Percentiles rank a stretch among this genome's conserved stretches.
phyloP scores from a whole-genome alignment of 2,113 vertebrate species.

The Leptobrachium ailaonicum region DNA sequence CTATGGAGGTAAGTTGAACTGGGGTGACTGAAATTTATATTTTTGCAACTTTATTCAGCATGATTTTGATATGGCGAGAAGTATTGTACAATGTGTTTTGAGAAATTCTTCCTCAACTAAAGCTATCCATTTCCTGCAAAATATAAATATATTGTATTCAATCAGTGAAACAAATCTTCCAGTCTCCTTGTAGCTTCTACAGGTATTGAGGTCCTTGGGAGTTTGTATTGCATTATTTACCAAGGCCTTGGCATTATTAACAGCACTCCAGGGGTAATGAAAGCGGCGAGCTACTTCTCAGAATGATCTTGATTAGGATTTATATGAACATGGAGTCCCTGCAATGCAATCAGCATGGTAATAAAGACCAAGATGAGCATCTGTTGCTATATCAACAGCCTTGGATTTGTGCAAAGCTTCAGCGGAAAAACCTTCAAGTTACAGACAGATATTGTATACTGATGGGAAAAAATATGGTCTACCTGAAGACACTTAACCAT shows the following conservation, averaged over 20 bases:
- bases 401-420: conserved; percentile 18
- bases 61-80: too few species aligned
- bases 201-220: background rate
- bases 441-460: background rate
- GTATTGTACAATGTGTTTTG: too few species aligned
- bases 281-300: conserved; percentile 16
- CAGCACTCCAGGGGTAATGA: conserved; percentile 24
- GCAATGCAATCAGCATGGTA: conserved; percentile 36
- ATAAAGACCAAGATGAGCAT: conserved; percentile 25
- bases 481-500: background rate
- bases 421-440: conserved; percentile 6
- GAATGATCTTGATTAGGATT: conserved; percentile 39
- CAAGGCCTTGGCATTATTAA: conserved; percentile 28
- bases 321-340: conserved; percentile 34
- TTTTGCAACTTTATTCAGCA: too few species aligned
- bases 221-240: conserved; percentile 12
- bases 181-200: background rate
- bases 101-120: too few species aligned
- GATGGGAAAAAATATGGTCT: background rate
- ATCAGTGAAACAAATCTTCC: background rate
- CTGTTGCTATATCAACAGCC: conserved; percentile 48
- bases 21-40: too few species aligned
- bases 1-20: too few species aligned
- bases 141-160: background rate
- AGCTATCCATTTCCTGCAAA: background rate